phyloP scores from a whole-genome alignment of 2,797 vertebrate genomes.

The Coreius guichenoti region DNA sequence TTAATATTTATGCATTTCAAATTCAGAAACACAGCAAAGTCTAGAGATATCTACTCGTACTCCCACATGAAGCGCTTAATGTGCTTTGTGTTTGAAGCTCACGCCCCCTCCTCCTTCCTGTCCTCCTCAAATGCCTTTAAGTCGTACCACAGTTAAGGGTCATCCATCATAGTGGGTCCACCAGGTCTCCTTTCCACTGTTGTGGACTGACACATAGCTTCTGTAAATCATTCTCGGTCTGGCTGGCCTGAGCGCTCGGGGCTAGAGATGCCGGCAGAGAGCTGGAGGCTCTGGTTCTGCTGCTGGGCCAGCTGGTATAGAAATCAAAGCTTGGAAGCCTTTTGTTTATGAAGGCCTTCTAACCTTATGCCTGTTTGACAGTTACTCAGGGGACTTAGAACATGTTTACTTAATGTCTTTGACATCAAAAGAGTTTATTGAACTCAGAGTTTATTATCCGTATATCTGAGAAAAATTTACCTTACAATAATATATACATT shows the following conservation, averaged over 20 bases:
- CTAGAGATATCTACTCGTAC: constrained; percentile 38
- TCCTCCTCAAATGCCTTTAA: constrained; percentile 57
- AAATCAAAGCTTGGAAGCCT: constrained; percentile 45
- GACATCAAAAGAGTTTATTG: background rate
- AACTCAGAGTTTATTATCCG: too few relatives aligned
- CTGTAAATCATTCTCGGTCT: constrained; percentile 76
- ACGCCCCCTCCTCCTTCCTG: constrained; percentile 50
- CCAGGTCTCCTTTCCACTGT: constrained; percentile 56
- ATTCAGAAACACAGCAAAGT: background rate
- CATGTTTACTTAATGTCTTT: background rate
- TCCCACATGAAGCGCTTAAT: constrained; percentile 65
- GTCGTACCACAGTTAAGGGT: constrained; percentile 14
- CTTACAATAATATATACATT: background rate
- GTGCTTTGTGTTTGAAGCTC: constrained; percentile 72
- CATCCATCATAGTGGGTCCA: constrained; percentile 75
- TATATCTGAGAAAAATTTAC: background rate
- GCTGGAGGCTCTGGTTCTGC: constrained; percentile 35
- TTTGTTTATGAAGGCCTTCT: constrained; percentile 53
- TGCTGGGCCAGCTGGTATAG: constrained; percentile 42
- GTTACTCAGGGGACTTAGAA: constrained; percentile 19
- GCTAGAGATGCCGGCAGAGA: constrained; percentile 58
- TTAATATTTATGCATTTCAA: constrained; percentile 42
- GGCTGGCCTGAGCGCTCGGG: constrained; percentile 61
- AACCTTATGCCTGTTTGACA: constrained; percentile 46
- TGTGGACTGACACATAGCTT: constrained; percentile 67